Conservation (phyloP, 1,140 invertebrate species). For the Zophobas morio region DNA sequence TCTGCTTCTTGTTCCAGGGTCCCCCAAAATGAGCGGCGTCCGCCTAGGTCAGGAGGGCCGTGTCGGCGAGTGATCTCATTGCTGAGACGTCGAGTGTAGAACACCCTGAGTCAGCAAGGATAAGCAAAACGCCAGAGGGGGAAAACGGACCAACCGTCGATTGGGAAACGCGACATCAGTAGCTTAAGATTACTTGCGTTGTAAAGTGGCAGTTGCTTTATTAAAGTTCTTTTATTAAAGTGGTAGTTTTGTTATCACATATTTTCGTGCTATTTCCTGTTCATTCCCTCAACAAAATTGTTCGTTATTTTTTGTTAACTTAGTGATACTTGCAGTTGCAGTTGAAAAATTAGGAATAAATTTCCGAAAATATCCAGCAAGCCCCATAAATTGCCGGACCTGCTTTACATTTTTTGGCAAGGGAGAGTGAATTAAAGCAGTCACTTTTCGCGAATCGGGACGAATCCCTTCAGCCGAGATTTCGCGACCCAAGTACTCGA, state of each 20-base stretch:
- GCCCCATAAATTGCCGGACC: slow-evolving; percentile 61
- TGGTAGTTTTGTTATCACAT: slow-evolving; percentile 47
- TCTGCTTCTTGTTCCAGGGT: slow-evolving; percentile 46
- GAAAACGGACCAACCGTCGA: too few relatives aligned
- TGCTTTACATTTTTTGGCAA: slow-evolving; percentile 59
- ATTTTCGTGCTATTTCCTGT: slow-evolving; percentile 38
- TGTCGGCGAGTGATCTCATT: too few relatives aligned
- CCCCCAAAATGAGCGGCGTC: slow-evolving; percentile 58
- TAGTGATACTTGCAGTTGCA: slow-evolving; percentile 57
- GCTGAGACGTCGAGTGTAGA: too few relatives aligned
- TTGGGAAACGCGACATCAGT: too few relatives aligned
- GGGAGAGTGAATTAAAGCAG: slow-evolving; percentile 60
- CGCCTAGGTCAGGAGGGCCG: slow-evolving; percentile 47
- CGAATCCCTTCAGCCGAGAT: background rate
- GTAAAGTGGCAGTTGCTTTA: too few relatives aligned
- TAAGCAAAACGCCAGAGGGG: too few relatives aligned
- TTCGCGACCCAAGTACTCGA: background rate
- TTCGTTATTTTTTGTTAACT: slow-evolving; percentile 53
- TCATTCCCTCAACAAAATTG: slow-evolving; percentile 54
- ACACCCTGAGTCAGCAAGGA: too few relatives aligned
- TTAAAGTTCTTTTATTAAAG: too few relatives aligned
- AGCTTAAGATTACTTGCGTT: too few relatives aligned
- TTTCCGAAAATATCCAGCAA: slow-evolving; percentile 62
- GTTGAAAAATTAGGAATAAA: slow-evolving; percentile 60
- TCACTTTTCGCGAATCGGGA: slow-evolving; percentile 60